phyloP scores from a whole-genome alignment of 2,797 vertebrate species.

The Arremon brunneinucha region DNA sequence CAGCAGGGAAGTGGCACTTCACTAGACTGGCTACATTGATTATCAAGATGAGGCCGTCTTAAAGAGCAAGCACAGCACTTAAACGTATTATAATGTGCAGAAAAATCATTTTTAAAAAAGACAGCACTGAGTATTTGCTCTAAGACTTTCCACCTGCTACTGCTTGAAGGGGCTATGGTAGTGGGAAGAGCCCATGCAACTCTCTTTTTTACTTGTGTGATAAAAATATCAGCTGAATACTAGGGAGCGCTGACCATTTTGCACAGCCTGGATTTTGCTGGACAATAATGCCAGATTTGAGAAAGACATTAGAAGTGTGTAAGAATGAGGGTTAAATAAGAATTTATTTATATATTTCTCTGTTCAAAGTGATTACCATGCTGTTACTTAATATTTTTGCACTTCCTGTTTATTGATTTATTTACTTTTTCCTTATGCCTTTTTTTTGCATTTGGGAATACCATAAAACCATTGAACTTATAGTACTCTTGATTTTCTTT shows the following conservation, averaged over 20 bases:
- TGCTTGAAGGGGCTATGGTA: background rate
- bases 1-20: conserved; percentile 20
- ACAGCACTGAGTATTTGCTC: background rate
- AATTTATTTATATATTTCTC: conserved; percentile 31
- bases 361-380: conserved; percentile 15
- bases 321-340: conserved; percentile 47
- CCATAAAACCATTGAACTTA: background rate
- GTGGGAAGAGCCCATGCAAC: background rate
- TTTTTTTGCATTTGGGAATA: background rate
- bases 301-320: background rate
- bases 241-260: background rate
- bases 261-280: background rate
- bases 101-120: conserved; percentile 3
- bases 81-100: background rate
- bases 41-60: conserved; percentile 11
- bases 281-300: conserved; percentile 12
- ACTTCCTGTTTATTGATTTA: conserved; percentile 31
- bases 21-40: background rate
- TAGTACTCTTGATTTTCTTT: conserved; percentile 16
- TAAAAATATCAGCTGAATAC: background rate
- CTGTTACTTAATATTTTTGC: conserved; percentile 49
- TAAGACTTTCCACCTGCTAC: conserved; percentile 1
- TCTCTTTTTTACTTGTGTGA: background rate
- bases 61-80: conserved; percentile 37
- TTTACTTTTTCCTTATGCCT: background rate